Conservation (phyloP, 2,888 invertebrate genomes). For the Schizaphis graminum region DNA sequence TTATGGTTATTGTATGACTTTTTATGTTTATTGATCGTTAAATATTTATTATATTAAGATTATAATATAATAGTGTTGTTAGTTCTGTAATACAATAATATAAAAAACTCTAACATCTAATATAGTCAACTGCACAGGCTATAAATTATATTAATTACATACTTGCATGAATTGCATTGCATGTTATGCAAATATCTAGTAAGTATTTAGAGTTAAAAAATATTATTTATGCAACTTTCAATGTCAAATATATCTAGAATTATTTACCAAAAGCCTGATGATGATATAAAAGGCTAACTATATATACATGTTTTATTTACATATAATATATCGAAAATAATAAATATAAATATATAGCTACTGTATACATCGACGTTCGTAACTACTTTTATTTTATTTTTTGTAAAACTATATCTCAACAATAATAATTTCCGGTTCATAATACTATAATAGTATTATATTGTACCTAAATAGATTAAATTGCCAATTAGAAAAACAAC, state of each 20-base stretch:
- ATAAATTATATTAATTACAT: no score
- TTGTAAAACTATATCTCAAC: neutral
- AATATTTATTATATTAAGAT: neutral
- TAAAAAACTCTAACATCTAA: neutral
- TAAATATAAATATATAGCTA: neutral
- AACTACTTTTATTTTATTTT: neutral
- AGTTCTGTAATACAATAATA: neutral
- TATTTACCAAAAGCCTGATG: neutral
- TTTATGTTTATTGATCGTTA: neutral
- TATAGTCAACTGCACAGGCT: neutral
- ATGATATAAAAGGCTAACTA: neutral
- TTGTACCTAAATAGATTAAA: neutral
- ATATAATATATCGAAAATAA: neutral
- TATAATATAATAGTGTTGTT: neutral
- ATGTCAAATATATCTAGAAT: neutral
- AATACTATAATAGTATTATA: neutral
- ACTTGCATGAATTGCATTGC: no score
- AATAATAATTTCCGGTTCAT: neutral
- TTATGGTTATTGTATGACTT: no score
- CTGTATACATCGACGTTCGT: neutral
- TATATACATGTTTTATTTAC: neutral
- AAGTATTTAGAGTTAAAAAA: neutral
- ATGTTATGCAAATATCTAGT: neutral
- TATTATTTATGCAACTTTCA: neutral
- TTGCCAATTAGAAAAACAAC: neutral